These are phyloP conservation scores for Tachina fera DNA, from an alignment of 2,888 invertebrate genomes.

Conservation along the genomic window DNA sequence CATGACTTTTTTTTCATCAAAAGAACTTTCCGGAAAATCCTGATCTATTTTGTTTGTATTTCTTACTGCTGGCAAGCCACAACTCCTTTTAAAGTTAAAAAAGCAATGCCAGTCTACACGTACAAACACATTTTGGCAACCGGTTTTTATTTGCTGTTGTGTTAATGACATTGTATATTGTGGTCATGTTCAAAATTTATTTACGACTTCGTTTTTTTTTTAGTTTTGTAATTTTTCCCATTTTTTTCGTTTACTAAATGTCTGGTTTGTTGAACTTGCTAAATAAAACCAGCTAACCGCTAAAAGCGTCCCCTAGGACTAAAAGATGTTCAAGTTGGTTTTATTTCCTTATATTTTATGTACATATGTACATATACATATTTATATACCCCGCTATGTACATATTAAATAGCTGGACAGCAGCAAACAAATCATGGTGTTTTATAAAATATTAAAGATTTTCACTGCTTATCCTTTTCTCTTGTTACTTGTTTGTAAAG, in stretches of 20 bases:
- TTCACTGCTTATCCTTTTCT: background rate
- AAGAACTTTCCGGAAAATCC: too few species aligned
- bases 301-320: conserved; percentile 45
- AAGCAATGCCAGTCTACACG: background rate
- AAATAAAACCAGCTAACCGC: conserved; percentile 24
- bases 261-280: conserved; percentile 70
- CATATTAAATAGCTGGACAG: background rate
- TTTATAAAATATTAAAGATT: conserved; percentile 26
- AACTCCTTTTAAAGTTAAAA: background rate
- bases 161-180: conserved; percentile 53
- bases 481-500: background rate
- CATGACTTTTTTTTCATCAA: too few species aligned
- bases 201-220: conserved; percentile 38
- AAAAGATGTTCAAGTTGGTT: background rate
- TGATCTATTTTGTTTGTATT: too few species aligned
- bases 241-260: conserved; percentile 18
- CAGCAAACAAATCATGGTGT: background rate
- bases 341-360: background rate
- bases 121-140: background rate
- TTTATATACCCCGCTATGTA: background rate
- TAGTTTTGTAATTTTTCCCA: background rate
- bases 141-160: conserved; percentile 13
- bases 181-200: conserved; percentile 56
- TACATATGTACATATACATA: too few species aligned
- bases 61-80: background rate